Evolutionary conservation across 2,888 invertebrate genomes (phyloP), one percentile per base, ranked within the genome.

Genomic region (Platypus cylindrus): DNA sequence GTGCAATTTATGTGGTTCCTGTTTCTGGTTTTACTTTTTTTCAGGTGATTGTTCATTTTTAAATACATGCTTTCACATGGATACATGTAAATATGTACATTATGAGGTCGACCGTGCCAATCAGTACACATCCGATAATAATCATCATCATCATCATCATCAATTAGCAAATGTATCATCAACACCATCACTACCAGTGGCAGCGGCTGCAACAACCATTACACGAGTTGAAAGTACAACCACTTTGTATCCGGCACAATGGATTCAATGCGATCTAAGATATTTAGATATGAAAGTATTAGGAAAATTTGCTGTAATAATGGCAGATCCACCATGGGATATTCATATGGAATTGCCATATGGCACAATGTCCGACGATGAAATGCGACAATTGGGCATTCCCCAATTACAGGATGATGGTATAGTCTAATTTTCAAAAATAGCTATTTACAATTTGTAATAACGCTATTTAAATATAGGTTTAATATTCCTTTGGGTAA

Each of bases 291-390:
- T 91, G 85, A 81, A 83, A 0, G 82, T 85, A 32, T 65, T 93
- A 55, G 83, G 85, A n/a, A 95, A 97, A 66, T 97, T 94, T 66
- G 87, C 94, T 1, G 94, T 97, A 3, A 89, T 97, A 46, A 97
- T 97, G 97, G 95, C 95, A 18, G 93, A 94, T 62, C 94, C 94
- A 0, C 97, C 95, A 0, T 97, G 95, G 97, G 97, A 97, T 56
- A 97, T 97, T 47, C 95, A 97, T 60, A 97, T 97, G 95, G 95
- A 97, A 62, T 67, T 97, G 28, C 95, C 95, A 0, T 97, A 97
- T 59, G 97, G 94, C 2, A 97, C 95, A 1, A 91, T 97, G 90
- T 91, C 91, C 0, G 95, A 97, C 56, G 94, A 95, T 58, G 95
- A 97, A 67, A 97, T 97, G 95, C 68, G 95, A 32, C 86, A 89